These are phyloP conservation scores for Habropoda laboriosa DNA, from an alignment of 1,140 invertebrate genomes.

Conservation along the genomic window DNA sequence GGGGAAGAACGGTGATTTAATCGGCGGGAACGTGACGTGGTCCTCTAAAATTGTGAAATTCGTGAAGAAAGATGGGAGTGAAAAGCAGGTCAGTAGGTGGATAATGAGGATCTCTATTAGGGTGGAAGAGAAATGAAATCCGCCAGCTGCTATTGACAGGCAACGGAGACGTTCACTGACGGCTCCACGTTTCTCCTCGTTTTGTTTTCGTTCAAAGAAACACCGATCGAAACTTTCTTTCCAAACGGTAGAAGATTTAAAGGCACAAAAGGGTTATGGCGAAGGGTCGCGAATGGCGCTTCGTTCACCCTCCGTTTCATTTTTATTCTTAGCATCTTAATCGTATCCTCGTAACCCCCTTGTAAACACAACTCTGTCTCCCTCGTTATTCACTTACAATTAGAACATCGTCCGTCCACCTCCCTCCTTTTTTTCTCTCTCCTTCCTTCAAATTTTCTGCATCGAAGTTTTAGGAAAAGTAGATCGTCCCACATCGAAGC, in stretches of 20 bases:
- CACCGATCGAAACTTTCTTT: background rate
- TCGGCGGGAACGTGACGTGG: background rate
- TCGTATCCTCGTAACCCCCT: background rate
- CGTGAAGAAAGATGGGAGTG: background rate
- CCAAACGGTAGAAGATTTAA: background rate
- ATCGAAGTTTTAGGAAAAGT: background rate
- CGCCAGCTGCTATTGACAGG: slow-evolving; percentile 39
- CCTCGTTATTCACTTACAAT: background rate
- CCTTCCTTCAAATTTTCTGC: background rate
- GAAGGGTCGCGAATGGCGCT: no score
- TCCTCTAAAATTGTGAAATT: background rate
- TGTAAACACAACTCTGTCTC: background rate
- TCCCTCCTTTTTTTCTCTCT: background rate
- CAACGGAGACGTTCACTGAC: background rate
- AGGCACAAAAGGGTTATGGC: background rate
- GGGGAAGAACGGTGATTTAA: background rate
- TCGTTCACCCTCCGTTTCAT: background rate
- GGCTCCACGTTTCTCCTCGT: slow-evolving; percentile 10
- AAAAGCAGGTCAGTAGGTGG: slow-evolving; percentile 29
- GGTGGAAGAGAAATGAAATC: background rate
- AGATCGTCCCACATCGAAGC: background rate
- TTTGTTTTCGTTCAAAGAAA: slow-evolving; percentile 16
- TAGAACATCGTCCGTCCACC: no score
- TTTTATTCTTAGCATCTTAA: slow-evolving; percentile 11
- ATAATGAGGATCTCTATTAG: slow-evolving; percentile 6